Evolutionary conservation across 64 coral and sea anemone species (phyloP).

Genomic region (Astreopora myriophthalma): DNA sequence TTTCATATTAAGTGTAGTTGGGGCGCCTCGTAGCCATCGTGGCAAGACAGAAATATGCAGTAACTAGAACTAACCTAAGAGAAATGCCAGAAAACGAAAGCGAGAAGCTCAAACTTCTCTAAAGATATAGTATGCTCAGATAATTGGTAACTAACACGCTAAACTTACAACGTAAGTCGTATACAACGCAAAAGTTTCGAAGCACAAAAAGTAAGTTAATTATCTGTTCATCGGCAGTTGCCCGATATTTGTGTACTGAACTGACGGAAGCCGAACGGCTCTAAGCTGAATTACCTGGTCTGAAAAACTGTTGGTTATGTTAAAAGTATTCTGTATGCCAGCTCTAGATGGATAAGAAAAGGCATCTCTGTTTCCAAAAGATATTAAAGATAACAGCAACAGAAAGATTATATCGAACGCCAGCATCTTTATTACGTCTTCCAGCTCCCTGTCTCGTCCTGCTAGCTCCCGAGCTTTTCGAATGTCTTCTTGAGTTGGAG

Average conservation of each 20-base stretch:
- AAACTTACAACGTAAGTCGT: no score
- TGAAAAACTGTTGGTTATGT: conserved; percentile 19
- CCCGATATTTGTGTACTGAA: no score
- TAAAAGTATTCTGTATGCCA: conserved; percentile 25
- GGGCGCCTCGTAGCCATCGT: no score
- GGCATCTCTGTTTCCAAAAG: conserved; percentile 61
- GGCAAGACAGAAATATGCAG: no score
- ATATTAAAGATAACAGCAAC: conserved; percentile 38
- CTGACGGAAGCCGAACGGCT: background rate
- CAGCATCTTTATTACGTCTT: conserved; percentile 67
- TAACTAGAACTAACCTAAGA: no score
- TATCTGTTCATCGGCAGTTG: no score
- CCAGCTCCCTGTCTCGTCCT: conserved; percentile 45
- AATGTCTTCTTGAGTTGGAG: conserved; percentile 32
- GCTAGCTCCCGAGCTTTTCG: conserved; percentile 41
- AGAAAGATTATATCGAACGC: conserved; percentile 57
- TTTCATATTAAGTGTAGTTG: no score
- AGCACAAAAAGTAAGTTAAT: no score
- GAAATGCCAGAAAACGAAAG: no score
- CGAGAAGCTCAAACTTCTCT: no score
- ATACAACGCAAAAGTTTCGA: no score
- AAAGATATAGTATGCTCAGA: no score
- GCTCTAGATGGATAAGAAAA: conserved; percentile 36
- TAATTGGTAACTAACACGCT: background rate
- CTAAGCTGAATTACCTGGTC: background rate